phyloP scores from a whole-genome alignment of 2,113 vertebrate species.

The Lipotes vexillifer region DNA sequence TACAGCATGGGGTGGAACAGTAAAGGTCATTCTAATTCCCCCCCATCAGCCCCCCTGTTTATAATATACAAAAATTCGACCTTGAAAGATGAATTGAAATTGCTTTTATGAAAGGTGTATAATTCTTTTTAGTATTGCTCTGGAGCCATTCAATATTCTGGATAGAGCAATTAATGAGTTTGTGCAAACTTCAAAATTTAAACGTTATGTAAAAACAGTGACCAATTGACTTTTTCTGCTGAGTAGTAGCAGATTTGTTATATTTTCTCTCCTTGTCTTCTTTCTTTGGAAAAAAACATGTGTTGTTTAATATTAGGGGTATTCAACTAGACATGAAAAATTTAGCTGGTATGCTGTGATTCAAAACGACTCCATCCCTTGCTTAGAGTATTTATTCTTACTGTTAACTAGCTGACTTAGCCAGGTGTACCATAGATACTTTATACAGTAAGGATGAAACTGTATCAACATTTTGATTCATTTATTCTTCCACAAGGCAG shows the following conservation, averaged over 20 bases:
- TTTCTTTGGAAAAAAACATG: not conserved
- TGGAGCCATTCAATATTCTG: not conserved
- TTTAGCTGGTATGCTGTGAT: not conserved
- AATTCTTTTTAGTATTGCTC: not conserved
- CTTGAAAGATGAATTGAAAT: not conserved
- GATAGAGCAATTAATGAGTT: not conserved
- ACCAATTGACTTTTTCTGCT: not conserved
- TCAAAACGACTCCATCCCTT: not conserved
- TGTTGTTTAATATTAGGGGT: not conserved
- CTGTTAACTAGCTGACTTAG: not conserved
- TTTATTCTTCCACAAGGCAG: not conserved
- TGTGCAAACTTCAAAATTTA: not conserved
- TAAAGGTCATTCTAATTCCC: not conserved
- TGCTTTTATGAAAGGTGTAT: not conserved
- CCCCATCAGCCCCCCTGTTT: not conserved
- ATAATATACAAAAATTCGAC: not conserved
- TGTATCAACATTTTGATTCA: not conserved
- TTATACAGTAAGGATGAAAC: not conserved
- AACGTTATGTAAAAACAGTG: not conserved
- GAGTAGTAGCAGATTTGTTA: not conserved
- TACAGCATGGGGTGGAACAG: not conserved
- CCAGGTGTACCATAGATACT: not conserved
- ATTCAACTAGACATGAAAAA: not conserved
- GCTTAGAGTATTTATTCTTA: not conserved
- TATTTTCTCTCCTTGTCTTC: not conserved